These are phyloP conservation scores for Rhinatrema bivittatum DNA, from an alignment of 2,797 vertebrate genomes.

Conservation along the genomic window DNA sequence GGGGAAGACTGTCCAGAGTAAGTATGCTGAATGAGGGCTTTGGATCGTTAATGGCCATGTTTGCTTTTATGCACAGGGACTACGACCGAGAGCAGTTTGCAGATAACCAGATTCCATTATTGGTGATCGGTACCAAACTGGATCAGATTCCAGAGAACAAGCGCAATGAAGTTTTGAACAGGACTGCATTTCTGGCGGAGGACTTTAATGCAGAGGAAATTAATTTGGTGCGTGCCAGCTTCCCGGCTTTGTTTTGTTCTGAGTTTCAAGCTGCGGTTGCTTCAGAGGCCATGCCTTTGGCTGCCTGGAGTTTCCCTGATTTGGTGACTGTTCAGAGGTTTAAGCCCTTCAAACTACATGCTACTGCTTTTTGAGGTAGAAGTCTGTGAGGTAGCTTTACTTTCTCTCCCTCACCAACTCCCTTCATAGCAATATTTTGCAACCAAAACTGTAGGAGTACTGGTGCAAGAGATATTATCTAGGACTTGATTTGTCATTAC, in stretches of 20 bases:
- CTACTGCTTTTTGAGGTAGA: too few species aligned
- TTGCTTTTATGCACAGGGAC: too few species aligned
- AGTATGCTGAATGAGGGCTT: too few species aligned
- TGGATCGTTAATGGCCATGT: too few species aligned
- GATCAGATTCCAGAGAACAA: conserved; percentile 94
- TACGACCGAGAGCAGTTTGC: conserved; percentile 94
- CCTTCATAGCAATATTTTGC: too few species aligned
- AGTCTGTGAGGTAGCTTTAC: too few species aligned
- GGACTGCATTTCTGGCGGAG: conserved; percentile 90
- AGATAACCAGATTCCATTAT: conserved; percentile 86
- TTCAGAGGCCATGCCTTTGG: not conserved
- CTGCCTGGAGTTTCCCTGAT: not conserved
- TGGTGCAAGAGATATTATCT: too few species aligned
- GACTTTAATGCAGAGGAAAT: conserved; percentile 97
- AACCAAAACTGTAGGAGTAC: too few species aligned
- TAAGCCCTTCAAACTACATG: too few species aligned
- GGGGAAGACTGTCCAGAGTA: too few species aligned
- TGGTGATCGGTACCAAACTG: conserved; percentile 93
- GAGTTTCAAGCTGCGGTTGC: not conserved
- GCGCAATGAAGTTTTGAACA: conserved; percentile 82
- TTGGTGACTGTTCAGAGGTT: not conserved
- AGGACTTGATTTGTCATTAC: too few species aligned
- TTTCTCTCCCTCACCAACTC: too few species aligned
- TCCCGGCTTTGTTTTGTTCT: not conserved
- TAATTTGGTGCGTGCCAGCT: conserved; percentile 73